These are phyloP conservation scores for Acanthornis magna DNA, from an alignment of 2,797 vertebrate genomes.

Conservation along the genomic window DNA sequence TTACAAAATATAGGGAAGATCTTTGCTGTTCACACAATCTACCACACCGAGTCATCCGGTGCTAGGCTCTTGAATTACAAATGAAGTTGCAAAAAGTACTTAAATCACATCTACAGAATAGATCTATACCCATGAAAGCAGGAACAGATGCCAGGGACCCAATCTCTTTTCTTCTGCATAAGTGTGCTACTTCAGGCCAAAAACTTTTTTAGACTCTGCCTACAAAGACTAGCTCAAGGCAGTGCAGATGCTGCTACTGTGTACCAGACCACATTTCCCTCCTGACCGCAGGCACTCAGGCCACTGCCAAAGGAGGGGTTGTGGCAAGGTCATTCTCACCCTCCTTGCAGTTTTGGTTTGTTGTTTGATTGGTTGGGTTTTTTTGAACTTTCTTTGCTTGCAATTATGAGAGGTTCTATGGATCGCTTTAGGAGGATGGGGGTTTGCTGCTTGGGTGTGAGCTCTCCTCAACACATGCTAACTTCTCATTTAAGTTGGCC, in stretches of 20 bases:
- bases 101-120: not conserved
- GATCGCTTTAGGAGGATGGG: not conserved
- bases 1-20: not conserved
- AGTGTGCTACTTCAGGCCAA: not conserved
- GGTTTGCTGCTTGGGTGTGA: not conserved
- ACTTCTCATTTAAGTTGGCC: not conserved
- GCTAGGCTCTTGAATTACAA: not conserved
- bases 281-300: not conserved
- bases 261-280: not conserved
- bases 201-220: not conserved
- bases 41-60: not conserved
- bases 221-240: not conserved
- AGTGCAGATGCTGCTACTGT: not conserved
- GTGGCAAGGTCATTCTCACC: not conserved
- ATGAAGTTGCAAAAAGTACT: not conserved
- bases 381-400: not conserved
- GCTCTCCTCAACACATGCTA: not conserved
- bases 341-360: not conserved
- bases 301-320: not conserved
- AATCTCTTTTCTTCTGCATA: not conserved
- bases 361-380: rapidly evolving
- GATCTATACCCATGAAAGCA: not conserved
- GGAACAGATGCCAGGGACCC: not conserved
- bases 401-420: not conserved
- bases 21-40: not conserved